These are phyloP conservation scores for Chymomyza amoena DNA, from an alignment of 2,888 invertebrate species.

Conservation along the genomic window DNA sequence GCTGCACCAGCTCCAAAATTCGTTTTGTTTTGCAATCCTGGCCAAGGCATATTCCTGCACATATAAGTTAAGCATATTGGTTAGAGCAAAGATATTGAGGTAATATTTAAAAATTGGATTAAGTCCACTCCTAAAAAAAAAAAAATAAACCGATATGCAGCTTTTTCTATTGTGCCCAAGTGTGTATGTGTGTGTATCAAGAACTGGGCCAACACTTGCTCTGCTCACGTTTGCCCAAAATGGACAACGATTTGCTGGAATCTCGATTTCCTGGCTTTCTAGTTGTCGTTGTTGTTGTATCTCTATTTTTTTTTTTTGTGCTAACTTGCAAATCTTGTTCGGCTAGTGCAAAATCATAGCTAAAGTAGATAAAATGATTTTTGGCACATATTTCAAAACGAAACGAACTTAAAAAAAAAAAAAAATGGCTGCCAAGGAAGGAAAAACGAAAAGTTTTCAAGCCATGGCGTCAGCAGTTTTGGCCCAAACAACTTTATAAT, in stretches of 20 bases:
- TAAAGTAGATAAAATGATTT: constrained; percentile 62
- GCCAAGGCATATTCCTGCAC: too few relatives aligned
- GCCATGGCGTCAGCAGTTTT: constrained; percentile 56
- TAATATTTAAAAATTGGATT: not conserved
- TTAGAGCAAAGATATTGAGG: not conserved
- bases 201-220: not conserved
- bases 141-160: not conserved
- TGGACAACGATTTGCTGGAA: constrained; percentile 34
- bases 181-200: not conserved
- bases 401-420: not conserved
- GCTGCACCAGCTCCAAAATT: too few relatives aligned
- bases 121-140: not conserved
- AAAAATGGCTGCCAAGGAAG: constrained; percentile 9
- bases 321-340: constrained; percentile 71
- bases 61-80: not conserved
- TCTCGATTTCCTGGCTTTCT: not conserved
- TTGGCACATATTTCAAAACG: constrained; percentile 35
- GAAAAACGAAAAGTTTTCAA: constrained; percentile 54
- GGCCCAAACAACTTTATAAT: constrained; percentile 68
- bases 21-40: too few relatives aligned
- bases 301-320: constrained; percentile 40
- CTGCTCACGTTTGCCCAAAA: constrained; percentile 61
- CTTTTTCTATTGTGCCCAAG: not conserved
- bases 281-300: not conserved
- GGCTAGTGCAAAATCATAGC: constrained; percentile 65